Base-by-base conservation (phyloP, 2,113 vertebrate genomes). In the Conger conger region DNA sequence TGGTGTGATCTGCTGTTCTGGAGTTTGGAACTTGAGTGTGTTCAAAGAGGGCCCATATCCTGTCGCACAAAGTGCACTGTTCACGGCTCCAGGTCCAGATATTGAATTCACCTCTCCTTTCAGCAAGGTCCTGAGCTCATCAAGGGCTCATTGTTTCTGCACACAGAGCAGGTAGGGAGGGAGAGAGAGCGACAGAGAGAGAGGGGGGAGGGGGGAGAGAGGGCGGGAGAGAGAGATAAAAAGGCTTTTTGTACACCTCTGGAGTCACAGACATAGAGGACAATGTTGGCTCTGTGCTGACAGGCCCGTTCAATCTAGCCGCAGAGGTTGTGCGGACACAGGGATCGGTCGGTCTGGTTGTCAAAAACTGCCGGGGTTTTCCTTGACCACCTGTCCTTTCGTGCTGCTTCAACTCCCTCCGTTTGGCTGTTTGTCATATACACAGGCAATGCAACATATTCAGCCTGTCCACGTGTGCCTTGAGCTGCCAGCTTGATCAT, bases 231-330 rank as follows among this genome's bases (percentile, higher is more conserved):
- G 84, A 18, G 63, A 17, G 54, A 82, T 82, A 82, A 60, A 83
- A 83, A 86, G 77, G 79, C 86, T 87, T 85, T 88, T 86, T 76
- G 77, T 80, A 57, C 88, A 89, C 86, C 80, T 42, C 76, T 37
- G 85, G 84, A 87, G 85, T 86, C 83, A 1, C 4, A 13, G 78
- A 86, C 86, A 84, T 80, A 45, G 78, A 36, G 33, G 78, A 82
- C 81, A 68, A 63, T 60, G 33, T 38, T n/a, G 35, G 73, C 37
- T 80, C 83, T 85, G 81, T 87, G 86, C 83, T 84, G 90, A 91
- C 89, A 90, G 90, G 81, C 83, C 82, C 87, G 83, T 91, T 87
- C 73, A 82, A 89, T 83, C 85, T 76, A 84, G 84, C 36, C 86
- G 86, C 85, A 83, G 85, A 86, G 88, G 79, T 85, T 16, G 33